Conservation (phyloP, 2,113 vertebrate species). For the Eurystomus gularis region DNA sequence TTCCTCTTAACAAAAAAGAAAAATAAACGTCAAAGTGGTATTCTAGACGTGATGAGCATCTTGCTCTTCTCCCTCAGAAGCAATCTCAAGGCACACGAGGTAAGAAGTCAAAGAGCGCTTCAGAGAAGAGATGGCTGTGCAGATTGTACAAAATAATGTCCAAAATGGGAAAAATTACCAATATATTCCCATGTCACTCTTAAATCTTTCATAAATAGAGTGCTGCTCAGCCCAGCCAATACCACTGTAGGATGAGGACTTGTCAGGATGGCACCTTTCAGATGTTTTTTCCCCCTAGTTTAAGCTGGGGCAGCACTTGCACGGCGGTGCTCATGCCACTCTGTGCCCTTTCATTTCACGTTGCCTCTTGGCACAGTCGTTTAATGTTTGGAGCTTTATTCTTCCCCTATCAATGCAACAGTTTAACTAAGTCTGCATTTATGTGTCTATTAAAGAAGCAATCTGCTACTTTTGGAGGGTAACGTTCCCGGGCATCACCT, state of each 20-base stretch:
- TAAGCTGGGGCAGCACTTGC: not conserved
- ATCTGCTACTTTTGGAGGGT: not conserved
- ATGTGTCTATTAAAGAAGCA: not conserved
- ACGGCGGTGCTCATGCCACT: fast-evolving
- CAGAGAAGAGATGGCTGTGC: not conserved
- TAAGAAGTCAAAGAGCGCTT: not conserved
- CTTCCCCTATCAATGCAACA: not conserved
- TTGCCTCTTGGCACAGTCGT: not conserved
- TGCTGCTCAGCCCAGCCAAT: not conserved
- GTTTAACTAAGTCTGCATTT: not conserved
- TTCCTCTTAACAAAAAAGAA: not conserved
- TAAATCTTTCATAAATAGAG: not conserved
- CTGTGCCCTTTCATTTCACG: not conserved
- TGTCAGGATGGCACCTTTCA: not conserved
- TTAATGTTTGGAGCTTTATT: not conserved
- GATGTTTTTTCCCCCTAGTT: not conserved
- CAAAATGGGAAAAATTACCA: not conserved
- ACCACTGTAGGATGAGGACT: not conserved
- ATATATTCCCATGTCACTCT: not conserved
- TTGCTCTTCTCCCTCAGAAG: not conserved
- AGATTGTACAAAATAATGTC: not conserved
- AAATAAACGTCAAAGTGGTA: not conserved
- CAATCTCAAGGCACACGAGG: not conserved
- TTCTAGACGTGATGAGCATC: not conserved
- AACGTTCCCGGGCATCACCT: not conserved